A percentile compares a stretch with the other conserved stretches of the same genome.
These are phyloP conservation scores for Drosophila willistoni DNA, from an alignment of 1,140 invertebrate species.

Conservation along the genomic window DNA sequence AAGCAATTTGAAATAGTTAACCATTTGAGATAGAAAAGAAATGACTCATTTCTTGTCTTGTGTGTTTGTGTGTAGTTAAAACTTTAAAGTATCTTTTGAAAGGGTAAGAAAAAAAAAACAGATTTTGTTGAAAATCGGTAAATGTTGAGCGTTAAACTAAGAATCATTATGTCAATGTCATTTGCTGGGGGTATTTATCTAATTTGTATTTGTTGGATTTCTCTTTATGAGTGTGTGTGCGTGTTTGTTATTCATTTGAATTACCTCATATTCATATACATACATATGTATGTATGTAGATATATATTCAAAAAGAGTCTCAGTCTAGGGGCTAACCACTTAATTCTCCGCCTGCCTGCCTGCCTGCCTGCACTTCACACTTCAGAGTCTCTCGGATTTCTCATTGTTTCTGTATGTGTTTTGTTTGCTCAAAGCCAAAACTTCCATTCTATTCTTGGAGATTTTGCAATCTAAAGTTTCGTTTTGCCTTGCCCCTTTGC, in stretches of 20 bases:
- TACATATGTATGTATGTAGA: neutral
- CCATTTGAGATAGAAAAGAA: too few species aligned
- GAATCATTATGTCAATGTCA: slow-evolving; percentile 81
- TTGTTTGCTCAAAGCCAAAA: slow-evolving; percentile 44
- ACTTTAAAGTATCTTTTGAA: neutral
- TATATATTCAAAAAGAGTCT: slow-evolving; percentile 1
- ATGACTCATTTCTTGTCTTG: too few species aligned
- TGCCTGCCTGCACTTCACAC: slow-evolving; percentile 50
- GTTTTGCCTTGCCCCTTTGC: slow-evolving; percentile 17
- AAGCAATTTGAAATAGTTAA: too few species aligned
- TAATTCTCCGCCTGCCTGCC: slow-evolving; percentile 17
- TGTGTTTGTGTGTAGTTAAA: neutral
- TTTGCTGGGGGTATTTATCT: slow-evolving; percentile 45
- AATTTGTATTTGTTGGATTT: slow-evolving; percentile 44
- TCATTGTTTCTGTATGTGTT: slow-evolving; percentile 29
- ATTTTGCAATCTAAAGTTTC: slow-evolving; percentile 70
- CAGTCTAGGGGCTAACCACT: slow-evolving; percentile 10
- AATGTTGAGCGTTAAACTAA: slow-evolving; percentile 62
- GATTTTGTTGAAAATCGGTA: slow-evolving; percentile 46
- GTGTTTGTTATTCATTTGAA: slow-evolving; percentile 53
- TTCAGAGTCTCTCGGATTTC: slow-evolving; percentile 20
- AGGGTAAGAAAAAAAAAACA: slow-evolving; percentile 25
- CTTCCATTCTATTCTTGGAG: slow-evolving; percentile 64
- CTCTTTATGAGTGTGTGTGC: slow-evolving; percentile 3
- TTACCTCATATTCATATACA: slow-evolving; percentile 55